Base-by-base conservation (phyloP, 2,888 invertebrate genomes). In the Lepidocyrtoides sp. region DNA sequence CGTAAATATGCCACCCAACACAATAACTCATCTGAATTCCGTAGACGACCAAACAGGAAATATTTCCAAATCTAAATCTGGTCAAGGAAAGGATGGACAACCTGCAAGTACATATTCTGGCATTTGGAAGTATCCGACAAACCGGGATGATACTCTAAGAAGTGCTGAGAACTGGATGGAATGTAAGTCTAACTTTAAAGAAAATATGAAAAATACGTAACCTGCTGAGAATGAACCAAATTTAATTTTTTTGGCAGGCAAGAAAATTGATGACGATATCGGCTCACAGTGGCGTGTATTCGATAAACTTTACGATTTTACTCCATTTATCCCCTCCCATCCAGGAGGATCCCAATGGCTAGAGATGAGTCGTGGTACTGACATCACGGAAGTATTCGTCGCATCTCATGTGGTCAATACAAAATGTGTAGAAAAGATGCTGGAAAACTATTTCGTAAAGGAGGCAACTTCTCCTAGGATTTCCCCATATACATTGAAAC, bases 301-400 rank as follows among this genome's bases (percentile, higher is more conserved):
- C 79, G 92, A 94, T 82, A 93, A 94, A 29, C 92, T 96, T 0
- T 96, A 96, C 94, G 96, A 96, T 93, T 95, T 96, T 77, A 96
- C 96, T 0, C 95, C 96, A 2, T 96, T 96, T 93, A 95, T 96
- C 1, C 94, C 95, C 2, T 94, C 95, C 26, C 96, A 96, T 94
- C 96, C 96, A 2, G 96, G 96, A 91, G 95, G 96, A 0, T 95
- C 91, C 8, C 92, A 94, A 20, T 95, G 94, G 94, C 63, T 95
- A 2, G 72, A 88, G 8, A 23, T 91, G 51, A 93, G 94, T 1
- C 83, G 97, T 96, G 98, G 97, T 0, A 87, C 87, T 2, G 98
- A 98, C 94, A 97, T 98, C 89, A 98, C 98, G 0, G 98, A 98
- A 95, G 96, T 97, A 8, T 98, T 97, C 94, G 97, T 97, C 96